phyloP scores from a whole-genome alignment of 2,113 vertebrate species.

The Perca flavescens region DNA sequence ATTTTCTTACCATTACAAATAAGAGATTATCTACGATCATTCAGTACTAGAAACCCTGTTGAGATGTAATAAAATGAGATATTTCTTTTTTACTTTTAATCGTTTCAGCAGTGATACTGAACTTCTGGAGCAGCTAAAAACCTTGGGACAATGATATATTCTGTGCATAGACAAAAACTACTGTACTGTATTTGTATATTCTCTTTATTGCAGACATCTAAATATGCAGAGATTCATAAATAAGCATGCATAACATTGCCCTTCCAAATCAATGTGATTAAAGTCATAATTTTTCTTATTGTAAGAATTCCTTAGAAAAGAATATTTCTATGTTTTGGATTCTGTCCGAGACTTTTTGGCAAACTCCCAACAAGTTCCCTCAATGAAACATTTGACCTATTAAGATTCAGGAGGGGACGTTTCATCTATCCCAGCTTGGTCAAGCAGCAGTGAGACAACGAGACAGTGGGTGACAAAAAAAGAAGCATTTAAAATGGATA shows the following conservation, averaged over 20 bases:
- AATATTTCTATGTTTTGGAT: slow-evolving; percentile 24
- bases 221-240: neutral
- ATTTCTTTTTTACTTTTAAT: neutral
- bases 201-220: neutral
- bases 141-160: neutral
- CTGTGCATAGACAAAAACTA: neutral
- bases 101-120: neutral
- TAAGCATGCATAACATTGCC: neutral
- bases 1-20: neutral
- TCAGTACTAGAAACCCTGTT: slow-evolving; percentile 5
- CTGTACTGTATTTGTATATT: neutral
- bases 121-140: neutral
- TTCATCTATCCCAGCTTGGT: slow-evolving; percentile 50
- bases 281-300: neutral
- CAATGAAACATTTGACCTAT: slow-evolving; percentile 47
- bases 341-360: slow-evolving; percentile 34
- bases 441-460: slow-evolving; percentile 43
- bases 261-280: neutral
- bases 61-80: slow-evolving; percentile 10
- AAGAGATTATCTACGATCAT: slow-evolving; percentile 16
- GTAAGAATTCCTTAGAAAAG: neutral
- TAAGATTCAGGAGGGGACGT: slow-evolving; percentile 65
- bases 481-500: slow-evolving; percentile 9
- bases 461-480: slow-evolving; percentile 42
- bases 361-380: slow-evolving; percentile 49